phyloP scores from a whole-genome alignment of 2,113 vertebrate species.

The Oxyura jamaicensis region DNA sequence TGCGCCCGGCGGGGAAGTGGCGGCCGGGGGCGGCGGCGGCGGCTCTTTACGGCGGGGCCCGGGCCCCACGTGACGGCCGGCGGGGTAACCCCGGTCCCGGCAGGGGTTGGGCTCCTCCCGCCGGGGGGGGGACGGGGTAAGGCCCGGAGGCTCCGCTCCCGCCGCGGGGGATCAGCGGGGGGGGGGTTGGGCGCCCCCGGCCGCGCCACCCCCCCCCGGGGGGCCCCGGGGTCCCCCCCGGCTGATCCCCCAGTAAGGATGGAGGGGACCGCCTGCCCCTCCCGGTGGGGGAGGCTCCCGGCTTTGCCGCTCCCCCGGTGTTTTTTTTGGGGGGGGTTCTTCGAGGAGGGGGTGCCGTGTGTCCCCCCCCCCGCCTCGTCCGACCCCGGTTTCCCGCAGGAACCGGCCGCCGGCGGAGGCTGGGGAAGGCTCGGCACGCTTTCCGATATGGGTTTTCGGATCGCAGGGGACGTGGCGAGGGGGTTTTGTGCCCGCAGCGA shows the following conservation, averaged over 20 bases:
- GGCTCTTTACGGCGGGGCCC: conserved; percentile 73
- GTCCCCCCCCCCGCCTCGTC: background rate
- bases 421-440: too few species aligned
- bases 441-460: background rate
- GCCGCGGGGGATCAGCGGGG: too few species aligned
- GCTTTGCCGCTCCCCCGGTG: background rate
- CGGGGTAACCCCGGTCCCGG: conserved; percentile 66
- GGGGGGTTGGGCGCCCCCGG: background rate
- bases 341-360: too few species aligned
- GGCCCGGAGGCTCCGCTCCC: background rate
- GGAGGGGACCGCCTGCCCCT: background rate
- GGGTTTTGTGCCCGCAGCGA: background rate
- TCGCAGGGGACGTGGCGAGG: too few species aligned
- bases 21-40: conserved; percentile 54
- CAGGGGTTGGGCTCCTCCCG: conserved; percentile 37
- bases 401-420: background rate
- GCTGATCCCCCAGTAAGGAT: background rate
- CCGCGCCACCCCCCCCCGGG: too few species aligned
- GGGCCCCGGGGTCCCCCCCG: too few species aligned
- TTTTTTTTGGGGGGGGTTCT: background rate
- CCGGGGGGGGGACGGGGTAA: background rate
- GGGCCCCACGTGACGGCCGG: conserved; percentile 80
- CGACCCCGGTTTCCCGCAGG: background rate
- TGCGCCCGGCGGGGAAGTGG: conserved; percentile 77
- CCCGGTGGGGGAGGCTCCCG: background rate